These are phyloP conservation scores for Apotomis betuletana DNA, from an alignment of 2,888 invertebrate genomes.

Conservation along the genomic window DNA sequence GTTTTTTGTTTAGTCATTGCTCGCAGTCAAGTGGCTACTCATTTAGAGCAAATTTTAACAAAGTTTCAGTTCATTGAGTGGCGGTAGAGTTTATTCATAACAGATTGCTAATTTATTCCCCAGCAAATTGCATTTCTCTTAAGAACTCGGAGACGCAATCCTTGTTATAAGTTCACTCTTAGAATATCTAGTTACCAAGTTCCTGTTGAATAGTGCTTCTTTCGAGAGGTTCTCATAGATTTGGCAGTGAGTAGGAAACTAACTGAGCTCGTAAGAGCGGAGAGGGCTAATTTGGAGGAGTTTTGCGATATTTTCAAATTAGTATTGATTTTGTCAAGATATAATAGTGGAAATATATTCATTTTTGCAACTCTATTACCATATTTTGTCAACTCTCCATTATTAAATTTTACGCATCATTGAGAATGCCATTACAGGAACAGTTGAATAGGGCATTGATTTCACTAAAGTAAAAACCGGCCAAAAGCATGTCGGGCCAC, in stretches of 20 bases:
- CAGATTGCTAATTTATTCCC: slow-evolving; percentile 35
- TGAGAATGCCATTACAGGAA: too few relatives aligned
- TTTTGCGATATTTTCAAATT: too few relatives aligned
- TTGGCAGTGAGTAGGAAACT: slow-evolving; percentile 27
- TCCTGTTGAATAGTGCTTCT: slow-evolving; percentile 54
- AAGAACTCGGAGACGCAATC: slow-evolving; percentile 31
- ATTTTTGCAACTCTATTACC: too few relatives aligned
- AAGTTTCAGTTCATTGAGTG: neutral
- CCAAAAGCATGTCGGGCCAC: too few relatives aligned
- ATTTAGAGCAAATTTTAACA: neutral
- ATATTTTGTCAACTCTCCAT: too few relatives aligned
- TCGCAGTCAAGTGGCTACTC: neutral
- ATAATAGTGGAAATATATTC: too few relatives aligned
- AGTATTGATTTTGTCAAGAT: too few relatives aligned
- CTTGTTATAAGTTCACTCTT: slow-evolving; percentile 49
- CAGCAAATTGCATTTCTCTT: slow-evolving; percentile 31
- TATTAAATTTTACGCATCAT: too few relatives aligned
- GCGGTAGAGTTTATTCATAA: slow-evolving; percentile 23
- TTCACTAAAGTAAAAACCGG: too few relatives aligned
- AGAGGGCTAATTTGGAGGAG: too few relatives aligned
- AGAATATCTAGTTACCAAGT: slow-evolving; percentile 52
- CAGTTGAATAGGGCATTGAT: too few relatives aligned
- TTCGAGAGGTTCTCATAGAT: slow-evolving; percentile 44
- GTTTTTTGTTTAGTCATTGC: too few relatives aligned
- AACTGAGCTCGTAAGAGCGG: slow-evolving; percentile 13